Percentiles rank a stretch among this genome's conserved stretches.
These are phyloP conservation scores for Ceratotherium simum DNA, from an alignment of 2,113 vertebrate genomes.

Conservation along the genomic window DNA sequence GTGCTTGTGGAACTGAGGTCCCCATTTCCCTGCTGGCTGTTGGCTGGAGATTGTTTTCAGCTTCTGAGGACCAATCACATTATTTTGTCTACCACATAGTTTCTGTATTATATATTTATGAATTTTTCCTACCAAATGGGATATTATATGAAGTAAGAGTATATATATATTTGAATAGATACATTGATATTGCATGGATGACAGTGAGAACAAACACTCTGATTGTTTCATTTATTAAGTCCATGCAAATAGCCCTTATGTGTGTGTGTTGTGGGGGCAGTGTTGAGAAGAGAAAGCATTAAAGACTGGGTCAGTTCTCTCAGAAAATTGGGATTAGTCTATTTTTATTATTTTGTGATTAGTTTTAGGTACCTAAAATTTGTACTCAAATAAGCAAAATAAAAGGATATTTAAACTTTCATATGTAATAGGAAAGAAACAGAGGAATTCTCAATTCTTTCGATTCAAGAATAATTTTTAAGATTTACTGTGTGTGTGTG, in stretches of 20 bases:
- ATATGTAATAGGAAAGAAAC: not conserved
- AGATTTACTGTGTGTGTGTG: not conserved
- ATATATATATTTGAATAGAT: not conserved
- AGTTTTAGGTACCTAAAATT: not conserved
- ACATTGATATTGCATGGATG: not conserved
- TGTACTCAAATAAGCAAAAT: not conserved
- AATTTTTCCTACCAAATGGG: not conserved
- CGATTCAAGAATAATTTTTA: not conserved
- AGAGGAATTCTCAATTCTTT: not conserved
- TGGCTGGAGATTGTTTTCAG: not conserved
- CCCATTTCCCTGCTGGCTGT: not conserved
- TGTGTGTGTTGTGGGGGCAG: not conserved
- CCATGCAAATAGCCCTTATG: not conserved
- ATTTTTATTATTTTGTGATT: not conserved
- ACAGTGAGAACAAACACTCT: not conserved
- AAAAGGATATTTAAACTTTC: not conserved
- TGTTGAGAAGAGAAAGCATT: not conserved
- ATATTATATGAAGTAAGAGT: not conserved
- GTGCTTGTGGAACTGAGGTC: not conserved
- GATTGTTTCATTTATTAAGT: not conserved
- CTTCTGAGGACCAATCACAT: not conserved
- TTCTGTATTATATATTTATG: not conserved
- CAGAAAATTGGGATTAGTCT: not conserved
- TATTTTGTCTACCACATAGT: not conserved
- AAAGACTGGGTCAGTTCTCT: not conserved